Conservation (phyloP, 2,888 invertebrate genomes). For the Troides aeacus region DNA sequence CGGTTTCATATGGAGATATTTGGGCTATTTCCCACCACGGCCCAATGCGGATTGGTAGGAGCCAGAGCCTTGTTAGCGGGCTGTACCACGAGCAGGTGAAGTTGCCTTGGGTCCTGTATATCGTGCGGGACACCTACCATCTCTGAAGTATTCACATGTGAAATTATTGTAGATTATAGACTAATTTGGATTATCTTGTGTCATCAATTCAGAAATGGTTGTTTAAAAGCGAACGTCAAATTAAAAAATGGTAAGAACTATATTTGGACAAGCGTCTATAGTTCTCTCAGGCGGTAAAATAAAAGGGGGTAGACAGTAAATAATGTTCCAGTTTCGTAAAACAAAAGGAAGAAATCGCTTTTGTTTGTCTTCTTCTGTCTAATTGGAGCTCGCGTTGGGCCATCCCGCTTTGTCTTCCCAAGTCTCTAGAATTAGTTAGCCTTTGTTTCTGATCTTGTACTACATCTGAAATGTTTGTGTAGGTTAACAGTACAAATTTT, state of each 20-base stretch:
- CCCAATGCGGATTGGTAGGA: too few species aligned
- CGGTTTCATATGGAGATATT: too few species aligned
- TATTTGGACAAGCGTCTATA: constrained; percentile 11
- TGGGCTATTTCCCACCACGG: too few species aligned
- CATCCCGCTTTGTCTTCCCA: constrained; percentile 14
- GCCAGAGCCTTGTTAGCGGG: too few species aligned
- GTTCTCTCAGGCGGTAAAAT: constrained; percentile 2
- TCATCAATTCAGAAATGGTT: background rate
- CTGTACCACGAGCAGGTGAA: too few species aligned
- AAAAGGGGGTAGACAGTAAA: constrained; percentile 20
- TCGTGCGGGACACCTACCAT: too few species aligned
- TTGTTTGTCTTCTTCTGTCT: constrained; percentile 26
- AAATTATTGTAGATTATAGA: background rate
- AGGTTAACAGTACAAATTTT: constrained; percentile 20
- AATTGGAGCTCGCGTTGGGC: constrained; percentile 27
- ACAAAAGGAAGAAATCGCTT: constrained; percentile 23
- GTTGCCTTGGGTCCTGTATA: too few species aligned
- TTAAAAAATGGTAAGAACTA: constrained; percentile 12
- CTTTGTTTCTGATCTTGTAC: constrained; percentile 25
- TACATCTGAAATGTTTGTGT: constrained; percentile 21
- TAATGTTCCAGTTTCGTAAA: constrained; percentile 25
- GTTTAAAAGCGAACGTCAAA: constrained; percentile 18
- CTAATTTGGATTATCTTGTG: background rate
- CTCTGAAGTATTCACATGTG: too few species aligned
- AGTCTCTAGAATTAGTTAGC: constrained; percentile 4